Evolutionary conservation across 2,888 invertebrate genomes (phyloP).

Genomic region (Polietes domitor): DNA sequence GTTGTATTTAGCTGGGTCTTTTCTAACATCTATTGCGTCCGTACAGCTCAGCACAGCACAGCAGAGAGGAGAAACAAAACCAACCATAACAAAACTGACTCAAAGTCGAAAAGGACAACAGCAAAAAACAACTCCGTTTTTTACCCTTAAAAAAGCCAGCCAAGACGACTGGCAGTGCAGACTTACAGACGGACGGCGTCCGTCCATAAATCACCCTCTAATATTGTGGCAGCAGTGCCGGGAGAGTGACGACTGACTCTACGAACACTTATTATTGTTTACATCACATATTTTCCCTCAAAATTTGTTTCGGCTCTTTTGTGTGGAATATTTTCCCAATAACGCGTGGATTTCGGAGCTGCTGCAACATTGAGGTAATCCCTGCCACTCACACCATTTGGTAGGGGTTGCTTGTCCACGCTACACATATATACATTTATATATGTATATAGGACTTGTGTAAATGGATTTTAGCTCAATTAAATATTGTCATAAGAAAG

Average conservation of each 20-base stretch:
- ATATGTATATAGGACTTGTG: not conserved
- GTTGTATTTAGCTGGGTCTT: conserved; percentile 53
- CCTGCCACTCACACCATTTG: no score
- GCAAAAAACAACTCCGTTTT: not conserved
- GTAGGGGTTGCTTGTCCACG: conserved; percentile 1
- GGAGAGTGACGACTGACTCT: no score
- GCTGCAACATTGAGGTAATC: no score
- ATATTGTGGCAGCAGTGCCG: conserved; percentile 42
- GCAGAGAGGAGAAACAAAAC: not conserved
- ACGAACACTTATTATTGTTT: not conserved
- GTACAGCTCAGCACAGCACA: no score
- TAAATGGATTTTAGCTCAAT: no score
- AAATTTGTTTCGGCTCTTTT: conserved; percentile 54
- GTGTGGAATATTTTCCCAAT: conserved; percentile 17
- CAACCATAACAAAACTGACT: not conserved
- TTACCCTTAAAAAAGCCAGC: conserved; percentile 26
- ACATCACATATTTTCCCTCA: conserved; percentile 47
- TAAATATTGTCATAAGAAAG: no score
- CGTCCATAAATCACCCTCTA: conserved; percentile 63
- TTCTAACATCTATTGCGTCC: conserved; percentile 36
- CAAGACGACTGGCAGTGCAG: not conserved
- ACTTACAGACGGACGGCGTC: not conserved
- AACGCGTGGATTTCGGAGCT: conserved; percentile 13
- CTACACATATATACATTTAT: no score
- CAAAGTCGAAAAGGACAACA: not conserved